These are phyloP conservation scores for Sepioteuthis lessoniana DNA, from an alignment of 2,888 invertebrate genomes.

Conservation along the genomic window DNA sequence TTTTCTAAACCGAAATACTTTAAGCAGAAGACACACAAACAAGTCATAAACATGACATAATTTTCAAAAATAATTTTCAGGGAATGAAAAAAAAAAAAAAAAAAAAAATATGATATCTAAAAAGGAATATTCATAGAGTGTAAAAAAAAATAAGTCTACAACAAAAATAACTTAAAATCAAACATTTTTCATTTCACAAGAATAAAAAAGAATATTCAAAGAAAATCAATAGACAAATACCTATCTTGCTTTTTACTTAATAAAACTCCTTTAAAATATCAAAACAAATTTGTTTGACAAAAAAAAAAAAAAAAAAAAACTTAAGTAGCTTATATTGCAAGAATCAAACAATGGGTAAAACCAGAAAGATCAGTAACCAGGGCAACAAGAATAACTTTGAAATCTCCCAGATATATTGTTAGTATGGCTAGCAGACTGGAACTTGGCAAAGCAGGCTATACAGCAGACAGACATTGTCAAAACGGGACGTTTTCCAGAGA, in stretches of 20 bases:
- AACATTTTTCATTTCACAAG: too few species aligned
- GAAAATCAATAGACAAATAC: not conserved
- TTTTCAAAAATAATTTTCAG: too few species aligned
- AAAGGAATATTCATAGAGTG: too few species aligned
- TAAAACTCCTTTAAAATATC: not conserved
- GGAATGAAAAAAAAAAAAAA: too few species aligned
- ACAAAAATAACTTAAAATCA: too few species aligned
- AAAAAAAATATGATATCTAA: too few species aligned
- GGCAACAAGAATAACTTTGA: slow-evolving; percentile 34
- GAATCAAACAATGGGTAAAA: not conserved
- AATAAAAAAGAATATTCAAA: too few species aligned
- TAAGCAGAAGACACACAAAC: too few species aligned
- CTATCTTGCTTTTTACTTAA: not conserved
- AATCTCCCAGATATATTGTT: slow-evolving; percentile 3
- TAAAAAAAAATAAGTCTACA: too few species aligned
- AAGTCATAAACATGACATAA: too few species aligned
- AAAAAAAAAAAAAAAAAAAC: not conserved
- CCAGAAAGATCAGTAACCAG: not conserved
- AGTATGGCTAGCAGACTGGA: slow-evolving; percentile 20
- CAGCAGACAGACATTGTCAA: not conserved
- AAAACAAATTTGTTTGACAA: too few species aligned
- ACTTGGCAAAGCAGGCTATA: not conserved
- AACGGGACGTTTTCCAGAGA: not conserved
- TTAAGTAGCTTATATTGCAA: not conserved
- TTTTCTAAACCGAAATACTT: too few species aligned